phyloP scores from a whole-genome alignment of 1,140 invertebrate species.

The Planococcus citri region DNA sequence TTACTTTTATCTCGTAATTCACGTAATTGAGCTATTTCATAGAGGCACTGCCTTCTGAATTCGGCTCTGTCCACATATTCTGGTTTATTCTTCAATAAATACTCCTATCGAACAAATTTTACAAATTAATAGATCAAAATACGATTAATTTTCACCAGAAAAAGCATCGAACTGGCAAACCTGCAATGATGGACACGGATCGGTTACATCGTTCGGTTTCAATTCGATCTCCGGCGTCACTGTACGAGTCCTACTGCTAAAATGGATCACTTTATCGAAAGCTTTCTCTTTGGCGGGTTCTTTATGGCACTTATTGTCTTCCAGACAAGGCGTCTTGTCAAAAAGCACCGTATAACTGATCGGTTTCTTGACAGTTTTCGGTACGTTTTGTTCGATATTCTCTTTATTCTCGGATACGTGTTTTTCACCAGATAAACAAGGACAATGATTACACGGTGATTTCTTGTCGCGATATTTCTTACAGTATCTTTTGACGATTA shows the following conservation, averaged over 20 bases:
- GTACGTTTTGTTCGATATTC: not conserved
- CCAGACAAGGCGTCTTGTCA: not conserved
- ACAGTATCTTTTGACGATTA: not conserved
- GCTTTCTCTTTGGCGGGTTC: not conserved
- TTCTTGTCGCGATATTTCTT: not conserved
- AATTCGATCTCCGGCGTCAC: not conserved
- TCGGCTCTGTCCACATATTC: conserved; percentile 28
- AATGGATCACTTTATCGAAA: not conserved
- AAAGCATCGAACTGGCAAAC: not conserved
- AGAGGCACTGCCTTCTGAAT: conserved; percentile 27
- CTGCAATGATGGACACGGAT: not conserved
- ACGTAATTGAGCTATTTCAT: conserved; percentile 27
- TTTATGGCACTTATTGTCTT: not conserved
- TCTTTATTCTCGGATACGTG: not conserved
- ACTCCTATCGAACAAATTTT: conserved; percentile 27
- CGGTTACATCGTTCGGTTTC: not conserved
- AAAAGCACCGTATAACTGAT: not conserved
- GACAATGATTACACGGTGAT: not conserved
- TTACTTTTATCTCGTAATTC: conserved; percentile 26
- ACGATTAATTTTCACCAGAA: too few relatives aligned
- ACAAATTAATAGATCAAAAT: conserved; percentile 9
- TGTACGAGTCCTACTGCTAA: not conserved
- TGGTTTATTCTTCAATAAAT: conserved; percentile 28
- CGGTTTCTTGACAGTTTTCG: not conserved
- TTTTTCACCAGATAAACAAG: not conserved